Evolutionary conservation across 1,140 invertebrate species (phyloP), one percentile per base, ranked within the genome.

Genomic region (Saccostrea cuccullata): DNA sequence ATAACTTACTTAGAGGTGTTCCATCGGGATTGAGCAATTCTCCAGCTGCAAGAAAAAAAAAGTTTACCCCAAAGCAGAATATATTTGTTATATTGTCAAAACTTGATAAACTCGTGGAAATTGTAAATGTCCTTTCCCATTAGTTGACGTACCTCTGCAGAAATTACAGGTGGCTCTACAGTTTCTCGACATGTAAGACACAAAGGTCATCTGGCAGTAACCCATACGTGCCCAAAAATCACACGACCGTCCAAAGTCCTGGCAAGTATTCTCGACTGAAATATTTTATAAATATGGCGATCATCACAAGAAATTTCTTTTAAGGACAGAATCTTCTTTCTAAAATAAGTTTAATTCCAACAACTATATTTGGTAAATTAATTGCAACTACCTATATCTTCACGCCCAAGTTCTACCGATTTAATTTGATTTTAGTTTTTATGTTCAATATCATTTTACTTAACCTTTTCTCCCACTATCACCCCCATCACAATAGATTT

Each of bases 241-340:
- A 40, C 82, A 84, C n/a, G 82, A 47, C 47, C 55, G 82, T 12
- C 82, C 82, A 17, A 84, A 23, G 17, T 84, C 82, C 20, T 23
- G 47, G 40, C 82, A 84, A 8, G 20, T 17, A 15, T 84, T 56
- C 13, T 9, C 12, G 6, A 8, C 82, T 84, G 17, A n/a, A 84
- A 77, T 12, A 77, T 36, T 77, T 77, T 47, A 30, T 26, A 6
- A 82, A 23, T 1, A 82, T 82, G 23, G 77, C 20, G 30, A 11
- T 82, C 11, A 23, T 40, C 15, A 47, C 47, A 47, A 47, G 47
- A 9, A 9, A 47, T 47, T 47, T 47, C 47, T 47, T 82, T 82
- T 12, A 40, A 26, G 30, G 8, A 82, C 17, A 67, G 60, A n/a
- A 67, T 20, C 8, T n/a, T 67, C 30, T 36, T 36, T 36, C 30